phyloP scores from a whole-genome alignment of 2,888 invertebrate genomes.

The Diachrysia chrysitis region DNA sequence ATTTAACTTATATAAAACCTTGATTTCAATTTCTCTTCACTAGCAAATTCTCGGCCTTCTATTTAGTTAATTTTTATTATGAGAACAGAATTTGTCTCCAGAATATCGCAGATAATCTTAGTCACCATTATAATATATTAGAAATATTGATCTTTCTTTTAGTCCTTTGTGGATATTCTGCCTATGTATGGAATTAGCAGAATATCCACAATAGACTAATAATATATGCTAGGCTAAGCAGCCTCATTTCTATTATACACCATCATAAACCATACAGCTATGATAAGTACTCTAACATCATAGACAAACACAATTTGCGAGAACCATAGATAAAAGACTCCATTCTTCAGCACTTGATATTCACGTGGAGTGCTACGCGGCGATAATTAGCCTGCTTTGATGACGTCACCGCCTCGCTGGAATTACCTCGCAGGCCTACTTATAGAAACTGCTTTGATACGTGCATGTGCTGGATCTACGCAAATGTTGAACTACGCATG shows the following conservation, averaged over 20 bases:
- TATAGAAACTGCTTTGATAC: slow-evolving; percentile 34
- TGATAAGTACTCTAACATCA: slow-evolving; percentile 19
- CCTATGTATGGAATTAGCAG: too few species aligned
- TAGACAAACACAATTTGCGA: slow-evolving; percentile 41
- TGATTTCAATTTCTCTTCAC: too few species aligned
- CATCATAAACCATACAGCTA: neutral
- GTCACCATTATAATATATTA: neutral
- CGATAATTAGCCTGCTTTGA: slow-evolving; percentile 62
- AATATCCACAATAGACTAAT: neutral
- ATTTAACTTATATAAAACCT: neutral
- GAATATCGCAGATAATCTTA: too few species aligned
- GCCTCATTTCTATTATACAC: neutral
- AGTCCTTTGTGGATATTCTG: too few species aligned
- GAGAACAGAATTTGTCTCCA: too few species aligned
- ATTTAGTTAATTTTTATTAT: too few species aligned
- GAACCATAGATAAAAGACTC: slow-evolving; percentile 49
- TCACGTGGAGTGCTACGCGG: slow-evolving; percentile 50
- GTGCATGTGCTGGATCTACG: slow-evolving; percentile 12
- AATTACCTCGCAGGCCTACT: slow-evolving; percentile 50
- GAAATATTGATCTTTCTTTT: neutral
- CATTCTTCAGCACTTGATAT: slow-evolving; percentile 55
- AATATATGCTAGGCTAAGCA: neutral
- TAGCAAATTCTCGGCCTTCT: too few species aligned
- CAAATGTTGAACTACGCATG: neutral
- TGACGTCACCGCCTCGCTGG: slow-evolving; percentile 32